Evolutionary conservation across 2,113 vertebrate genomes (phyloP).

Genomic region (Morone saxatilis): DNA sequence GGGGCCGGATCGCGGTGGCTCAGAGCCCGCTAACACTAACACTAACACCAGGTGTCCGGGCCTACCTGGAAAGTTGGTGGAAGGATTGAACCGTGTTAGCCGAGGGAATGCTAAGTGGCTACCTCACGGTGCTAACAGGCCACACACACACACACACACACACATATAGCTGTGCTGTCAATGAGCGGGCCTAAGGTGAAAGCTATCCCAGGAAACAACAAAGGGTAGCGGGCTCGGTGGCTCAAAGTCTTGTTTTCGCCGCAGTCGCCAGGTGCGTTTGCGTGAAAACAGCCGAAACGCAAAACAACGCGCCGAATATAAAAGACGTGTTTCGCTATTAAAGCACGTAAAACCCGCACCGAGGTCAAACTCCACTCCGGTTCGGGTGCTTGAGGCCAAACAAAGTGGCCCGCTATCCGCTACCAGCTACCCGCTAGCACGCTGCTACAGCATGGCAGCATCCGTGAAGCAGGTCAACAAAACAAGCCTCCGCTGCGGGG

Average conservation of each 20-base stretch:
- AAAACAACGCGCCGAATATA: background rate
- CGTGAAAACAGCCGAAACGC: background rate
- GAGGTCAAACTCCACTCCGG: conserved; percentile 38
- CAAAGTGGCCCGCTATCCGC: conserved; percentile 63
- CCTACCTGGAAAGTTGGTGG: conserved; percentile 61
- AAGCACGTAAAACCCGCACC: accelerated
- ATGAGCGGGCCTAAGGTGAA: conserved; percentile 61
- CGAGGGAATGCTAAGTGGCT: conserved; percentile 59
- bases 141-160: background rate
- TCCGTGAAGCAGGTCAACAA: conserved; percentile 76
- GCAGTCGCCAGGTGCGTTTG: background rate
- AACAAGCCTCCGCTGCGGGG: conserved; percentile 70
- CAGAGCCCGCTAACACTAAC: no score
- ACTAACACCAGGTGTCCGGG: conserved; percentile 67
- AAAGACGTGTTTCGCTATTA: accelerated
- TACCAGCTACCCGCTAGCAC: conserved; percentile 61
- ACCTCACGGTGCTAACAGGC: conserved; percentile 10
- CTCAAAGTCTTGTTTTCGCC: background rate
- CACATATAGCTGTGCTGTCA: conserved; percentile 55
- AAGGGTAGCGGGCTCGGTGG: conserved; percentile 44
- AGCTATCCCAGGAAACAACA: conserved; percentile 71
- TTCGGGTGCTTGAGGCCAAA: conserved; percentile 57
- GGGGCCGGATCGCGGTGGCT: no score
- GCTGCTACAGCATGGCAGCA: conserved; percentile 82
- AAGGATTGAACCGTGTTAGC: conserved; percentile 50